These are phyloP conservation scores for Thecocarcelia acutangulata DNA, from an alignment of 2,888 invertebrate genomes.

Conservation along the genomic window DNA sequence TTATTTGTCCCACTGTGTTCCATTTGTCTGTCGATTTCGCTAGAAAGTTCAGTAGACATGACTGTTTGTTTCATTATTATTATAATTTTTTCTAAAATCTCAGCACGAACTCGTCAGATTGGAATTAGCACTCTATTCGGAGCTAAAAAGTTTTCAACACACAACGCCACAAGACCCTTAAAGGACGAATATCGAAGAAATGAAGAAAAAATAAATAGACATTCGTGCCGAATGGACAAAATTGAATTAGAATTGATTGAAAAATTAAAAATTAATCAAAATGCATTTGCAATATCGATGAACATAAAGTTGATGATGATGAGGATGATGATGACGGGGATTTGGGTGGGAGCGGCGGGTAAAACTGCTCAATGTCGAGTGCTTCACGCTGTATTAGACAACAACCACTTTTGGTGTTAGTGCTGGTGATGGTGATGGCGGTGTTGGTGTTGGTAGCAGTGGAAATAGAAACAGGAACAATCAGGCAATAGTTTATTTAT, in stretches of 20 bases:
- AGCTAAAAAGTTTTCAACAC: no score
- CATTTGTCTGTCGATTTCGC: no score
- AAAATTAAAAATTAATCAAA: conserved; percentile 74
- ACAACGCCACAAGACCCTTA: background rate
- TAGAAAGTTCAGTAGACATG: no score
- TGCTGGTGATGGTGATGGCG: conserved; percentile 10
- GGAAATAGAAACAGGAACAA: conserved; percentile 9
- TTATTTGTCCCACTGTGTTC: no score
- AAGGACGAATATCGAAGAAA: conserved; percentile 25
- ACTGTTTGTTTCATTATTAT: no score
- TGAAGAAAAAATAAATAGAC: conserved; percentile 34
- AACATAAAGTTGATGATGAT: conserved; percentile 13
- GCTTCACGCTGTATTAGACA: conserved; percentile 35
- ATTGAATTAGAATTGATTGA: conserved; percentile 73
- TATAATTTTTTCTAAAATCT: no score
- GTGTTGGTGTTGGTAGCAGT: background rate
- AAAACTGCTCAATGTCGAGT: conserved; percentile 48
- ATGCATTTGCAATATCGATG: conserved; percentile 69
- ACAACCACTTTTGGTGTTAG: conserved; percentile 8
- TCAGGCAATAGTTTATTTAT: conserved; percentile 16
- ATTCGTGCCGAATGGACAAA: conserved; percentile 65
- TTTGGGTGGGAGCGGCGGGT: no score
- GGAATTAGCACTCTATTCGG: no score
- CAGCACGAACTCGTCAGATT: no score
- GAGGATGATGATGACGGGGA: no score